Evolutionary conservation across 2,113 vertebrate genomes (phyloP), one percentile per base, ranked within the genome.

Genomic region (Poecilia latipinna): DNA sequence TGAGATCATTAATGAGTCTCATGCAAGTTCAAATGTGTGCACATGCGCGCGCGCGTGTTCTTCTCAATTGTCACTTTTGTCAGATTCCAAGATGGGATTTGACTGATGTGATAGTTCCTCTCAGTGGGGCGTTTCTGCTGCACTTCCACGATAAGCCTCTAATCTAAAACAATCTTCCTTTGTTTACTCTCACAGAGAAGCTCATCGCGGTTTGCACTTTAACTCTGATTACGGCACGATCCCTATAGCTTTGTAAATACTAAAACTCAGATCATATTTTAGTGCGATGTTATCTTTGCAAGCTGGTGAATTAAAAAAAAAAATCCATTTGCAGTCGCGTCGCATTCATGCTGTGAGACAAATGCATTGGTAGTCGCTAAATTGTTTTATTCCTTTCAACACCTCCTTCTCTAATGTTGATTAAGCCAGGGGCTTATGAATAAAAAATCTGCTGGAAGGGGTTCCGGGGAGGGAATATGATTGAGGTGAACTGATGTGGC

Each of bases 351-450:
- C 84, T 87, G 80, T 71, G 83, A 89, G 80, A 88, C 82, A 83
- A 91, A 91, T 82, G 68, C 79, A 84, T 75, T 22, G 68, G 78
- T 90, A 79, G 82, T 82, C 78, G 76, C 86, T 84, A 86, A 82
- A 86, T 88, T 86, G 70, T 89, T 90, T 84, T 2, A 86, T 85
- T 76, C 82, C 61, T 86, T 86, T 84, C 82, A 87, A 74, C 39
- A 83, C 85, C 81, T 89, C 74, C 70, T 87, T 88, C 83, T 76
- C 77, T 86, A 77, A 79, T 88, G 89, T 86, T 90, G 82, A 90
- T 92, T 84, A 86, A 89, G 82, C 68, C 82, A 33, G 51, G 76
- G 78, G 88, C 78, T 89, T 85, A 85, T 88, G 88, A 90, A 89
- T 90, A 88, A 90, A 37, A 92, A 79, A 61, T 84, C 80, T 83